Percentiles rank a stretch among this genome's conserved stretches.
phyloP scores from a whole-genome alignment of 2,797 vertebrate species.

The Cetoscarus ocellatus region DNA sequence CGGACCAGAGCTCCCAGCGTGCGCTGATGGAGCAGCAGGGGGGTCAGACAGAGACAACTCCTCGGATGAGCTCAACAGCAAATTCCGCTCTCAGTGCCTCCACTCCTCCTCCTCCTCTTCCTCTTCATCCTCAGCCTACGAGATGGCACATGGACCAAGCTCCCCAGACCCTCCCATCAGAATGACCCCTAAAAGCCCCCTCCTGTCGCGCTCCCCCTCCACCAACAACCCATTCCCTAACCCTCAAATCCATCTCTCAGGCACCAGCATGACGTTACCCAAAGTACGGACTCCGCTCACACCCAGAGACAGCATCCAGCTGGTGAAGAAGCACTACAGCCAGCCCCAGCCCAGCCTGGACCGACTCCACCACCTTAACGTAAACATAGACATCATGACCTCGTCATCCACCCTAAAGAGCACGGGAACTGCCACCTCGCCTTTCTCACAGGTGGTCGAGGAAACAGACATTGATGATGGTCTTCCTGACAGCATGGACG shows the following conservation, averaged over 20 bases:
- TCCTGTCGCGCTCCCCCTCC: slow-evolving; percentile 74
- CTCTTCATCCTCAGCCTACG: slow-evolving; percentile 84
- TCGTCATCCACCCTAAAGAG: slow-evolving; percentile 77
- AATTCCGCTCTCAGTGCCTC: slow-evolving; percentile 81
- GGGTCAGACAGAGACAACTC: slow-evolving; percentile 75
- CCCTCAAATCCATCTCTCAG: slow-evolving; percentile 67
- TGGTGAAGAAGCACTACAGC: slow-evolving; percentile 93
- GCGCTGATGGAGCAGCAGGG: slow-evolving; percentile 37
- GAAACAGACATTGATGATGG: slow-evolving; percentile 78
- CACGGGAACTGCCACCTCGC: slow-evolving; percentile 55
- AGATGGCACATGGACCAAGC: slow-evolving; percentile 72
- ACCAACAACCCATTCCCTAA: slow-evolving; percentile 77
- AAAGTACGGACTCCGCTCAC: slow-evolving; percentile 87
- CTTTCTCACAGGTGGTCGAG: slow-evolving; percentile 87
- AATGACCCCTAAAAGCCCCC: slow-evolving; percentile 69
- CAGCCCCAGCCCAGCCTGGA: slow-evolving; percentile 89
- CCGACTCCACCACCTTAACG: slow-evolving; percentile 77
- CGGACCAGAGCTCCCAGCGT: slow-evolving; percentile 38
- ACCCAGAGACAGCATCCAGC: slow-evolving; percentile 90
- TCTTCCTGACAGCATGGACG: slow-evolving; percentile 80
- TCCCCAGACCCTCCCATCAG: slow-evolving; percentile 58
- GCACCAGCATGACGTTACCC: slow-evolving; percentile 92
- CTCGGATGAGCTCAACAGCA: slow-evolving; percentile 85
- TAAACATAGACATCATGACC: slow-evolving; percentile 83
- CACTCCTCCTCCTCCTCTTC: slow-evolving; percentile 86